Base-by-base conservation (phyloP, 1,140 invertebrate genomes). In the Bombus terrestris region DNA sequence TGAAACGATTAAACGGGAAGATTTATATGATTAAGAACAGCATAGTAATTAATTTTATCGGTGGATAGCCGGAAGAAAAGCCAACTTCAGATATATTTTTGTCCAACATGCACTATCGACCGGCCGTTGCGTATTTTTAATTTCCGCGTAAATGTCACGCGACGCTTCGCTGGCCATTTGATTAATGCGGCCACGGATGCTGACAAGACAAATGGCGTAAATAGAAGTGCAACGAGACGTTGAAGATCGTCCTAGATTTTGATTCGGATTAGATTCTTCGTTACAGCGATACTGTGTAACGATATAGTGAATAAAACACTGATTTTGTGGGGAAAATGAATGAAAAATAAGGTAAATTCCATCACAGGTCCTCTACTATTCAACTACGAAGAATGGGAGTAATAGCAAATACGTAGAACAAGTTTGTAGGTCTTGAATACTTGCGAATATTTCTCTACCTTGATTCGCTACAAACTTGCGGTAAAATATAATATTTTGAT, bases 131-230 rank as follows among this genome's bases (percentile, higher is more conserved):
- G 81, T 83, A 83, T 83, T 83, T 84, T 72, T 84, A 79, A 79
- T 79, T 84, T 72, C 22, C 76, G 0, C 3, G 83, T 15, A 78
- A 84, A 84, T 84, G 53, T 84, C 66, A 71, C 47, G 53, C 41
- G 43, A 39, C 25, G 32, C 35, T 43, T 72, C 22, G 39, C 15
- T 41, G 18, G 3, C 5, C 64, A 22, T 41, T 64, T 13, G 39
- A 66, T 53, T 15, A 75, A 75, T 41, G n/a, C 59, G 57, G 25
- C 28, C 66, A 53, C 47, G 47, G 47, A 53, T 9, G 39, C 15
- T 39, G 41, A 32, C 15, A 10, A 68, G 64, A 18, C 78, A 15
- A 6, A 6, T 10, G 25, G 18, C 37, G 43, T 37, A 28, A 39
- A 28, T 72, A 57, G 71, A 81, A 72, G 25, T 18, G 13, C 35